Conservation (phyloP, 2,888 invertebrate species). For the Polyploca ridens region DNA sequence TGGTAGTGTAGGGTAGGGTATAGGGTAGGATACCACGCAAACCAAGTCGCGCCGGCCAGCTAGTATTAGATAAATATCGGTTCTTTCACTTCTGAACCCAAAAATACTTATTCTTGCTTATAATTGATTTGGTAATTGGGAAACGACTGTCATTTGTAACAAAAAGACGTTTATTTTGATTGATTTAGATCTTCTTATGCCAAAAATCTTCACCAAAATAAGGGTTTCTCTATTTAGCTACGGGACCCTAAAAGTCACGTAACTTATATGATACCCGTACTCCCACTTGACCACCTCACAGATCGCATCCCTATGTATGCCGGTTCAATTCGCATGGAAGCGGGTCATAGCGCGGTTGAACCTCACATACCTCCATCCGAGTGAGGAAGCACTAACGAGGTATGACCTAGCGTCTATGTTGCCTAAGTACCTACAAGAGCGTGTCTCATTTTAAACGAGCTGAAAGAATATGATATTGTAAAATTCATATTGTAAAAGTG, state of each 20-base stretch:
- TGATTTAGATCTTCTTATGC: too few species aligned
- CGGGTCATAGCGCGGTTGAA: neutral
- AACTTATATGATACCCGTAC: neutral
- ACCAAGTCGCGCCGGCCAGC: too few species aligned
- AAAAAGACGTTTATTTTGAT: too few species aligned
- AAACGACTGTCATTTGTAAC: too few species aligned
- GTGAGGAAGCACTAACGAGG: neutral
- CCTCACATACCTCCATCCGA: neutral
- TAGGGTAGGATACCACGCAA: too few species aligned
- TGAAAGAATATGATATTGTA: neutral
- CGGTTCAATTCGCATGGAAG: neutral
- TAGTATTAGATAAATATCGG: too few species aligned
- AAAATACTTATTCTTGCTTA: too few species aligned
- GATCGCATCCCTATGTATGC: slow-evolving; percentile 4
- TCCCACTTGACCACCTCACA: slow-evolving; percentile 3
- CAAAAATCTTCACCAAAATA: too few species aligned
- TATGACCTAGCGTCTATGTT: slow-evolving; percentile 3
- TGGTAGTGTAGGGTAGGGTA: too few species aligned
- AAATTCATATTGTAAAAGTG: neutral
- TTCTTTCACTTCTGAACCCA: too few species aligned
- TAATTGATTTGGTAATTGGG: too few species aligned
- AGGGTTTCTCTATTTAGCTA: neutral
- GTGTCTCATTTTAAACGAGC: neutral
- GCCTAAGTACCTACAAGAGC: neutral
- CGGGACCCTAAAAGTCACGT: neutral